phyloP scores from a whole-genome alignment of 2,113 vertebrate genomes.

The Azemiops feae region DNA sequence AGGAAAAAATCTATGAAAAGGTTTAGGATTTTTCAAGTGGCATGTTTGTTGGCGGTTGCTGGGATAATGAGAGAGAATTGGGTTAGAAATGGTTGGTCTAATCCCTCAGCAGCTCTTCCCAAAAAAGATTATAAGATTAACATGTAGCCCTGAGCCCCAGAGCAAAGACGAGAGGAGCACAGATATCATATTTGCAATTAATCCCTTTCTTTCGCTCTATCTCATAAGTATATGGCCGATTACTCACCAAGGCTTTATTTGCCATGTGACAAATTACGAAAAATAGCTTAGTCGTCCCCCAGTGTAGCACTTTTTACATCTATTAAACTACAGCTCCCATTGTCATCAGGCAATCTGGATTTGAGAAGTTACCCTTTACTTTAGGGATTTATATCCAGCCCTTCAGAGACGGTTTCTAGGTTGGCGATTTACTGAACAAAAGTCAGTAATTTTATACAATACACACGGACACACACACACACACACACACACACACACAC shows the following conservation, averaged over 20 bases:
- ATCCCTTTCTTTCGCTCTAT: not conserved
- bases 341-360: not conserved
- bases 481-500: no score
- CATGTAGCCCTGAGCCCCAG: not conserved
- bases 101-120: not conserved
- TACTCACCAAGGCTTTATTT: not conserved
- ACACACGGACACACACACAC: no score
- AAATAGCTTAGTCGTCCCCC: not conserved
- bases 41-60: not conserved
- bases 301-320: not conserved
- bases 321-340: not conserved
- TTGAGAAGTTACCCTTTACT: not conserved
- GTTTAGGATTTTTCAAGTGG: not conserved
- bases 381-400: not conserved
- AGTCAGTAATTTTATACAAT: not conserved
- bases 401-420: not conserved
- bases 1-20: not conserved
- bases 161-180: not conserved
- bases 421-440: not conserved
- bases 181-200: not conserved
- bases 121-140: not conserved
- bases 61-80: not conserved
- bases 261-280: not conserved
- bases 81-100: not conserved
- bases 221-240: not conserved